Conservation (phyloP, 2,888 invertebrate genomes). For the Ligdia adustata region DNA sequence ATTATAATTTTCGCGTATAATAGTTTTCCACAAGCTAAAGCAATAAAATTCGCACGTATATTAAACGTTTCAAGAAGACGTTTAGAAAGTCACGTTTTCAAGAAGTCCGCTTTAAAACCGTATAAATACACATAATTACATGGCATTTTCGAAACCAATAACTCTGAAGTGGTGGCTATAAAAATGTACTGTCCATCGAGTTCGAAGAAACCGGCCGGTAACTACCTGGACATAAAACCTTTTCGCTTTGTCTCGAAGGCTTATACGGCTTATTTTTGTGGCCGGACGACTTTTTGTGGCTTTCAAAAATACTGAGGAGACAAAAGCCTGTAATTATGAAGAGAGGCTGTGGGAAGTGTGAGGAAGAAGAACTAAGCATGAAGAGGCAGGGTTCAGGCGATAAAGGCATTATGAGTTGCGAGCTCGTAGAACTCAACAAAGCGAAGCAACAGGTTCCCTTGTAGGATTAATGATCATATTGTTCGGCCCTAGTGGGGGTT, state of each 20-base stretch:
- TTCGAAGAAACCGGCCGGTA: slow-evolving; percentile 34
- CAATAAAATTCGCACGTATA: slow-evolving; percentile 19
- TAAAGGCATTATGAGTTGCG: slow-evolving; percentile 19
- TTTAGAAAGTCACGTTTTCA: slow-evolving; percentile 21
- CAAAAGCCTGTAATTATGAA: slow-evolving; percentile 32
- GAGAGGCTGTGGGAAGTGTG: slow-evolving; percentile 11
- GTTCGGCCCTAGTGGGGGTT: slow-evolving; percentile 10
- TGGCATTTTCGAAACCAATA: slow-evolving; percentile 40
- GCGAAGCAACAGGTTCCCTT: slow-evolving; percentile 26
- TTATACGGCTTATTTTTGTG: slow-evolving; percentile 20
- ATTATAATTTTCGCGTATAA: too few species aligned
- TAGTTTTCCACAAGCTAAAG: background rate
- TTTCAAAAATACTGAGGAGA: slow-evolving; percentile 28
- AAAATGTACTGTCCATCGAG: slow-evolving; percentile 38
- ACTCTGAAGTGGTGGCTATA: slow-evolving; percentile 37
- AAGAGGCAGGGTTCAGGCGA: background rate
- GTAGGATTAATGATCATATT: slow-evolving; percentile 23
- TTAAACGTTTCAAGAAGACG: slow-evolving; percentile 6
- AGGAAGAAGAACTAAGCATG: slow-evolving; percentile 8
- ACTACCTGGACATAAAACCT: slow-evolving; percentile 37
- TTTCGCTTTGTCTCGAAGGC: slow-evolving; percentile 27
- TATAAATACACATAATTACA: slow-evolving; percentile 34
- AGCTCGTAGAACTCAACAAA: slow-evolving; percentile 15
- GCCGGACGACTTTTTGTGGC: slow-evolving; percentile 31
- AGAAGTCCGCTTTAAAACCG: slow-evolving; percentile 29